These are phyloP conservation scores for Siphamia tubifer DNA, from an alignment of 2,113 vertebrate genomes.

Conservation along the genomic window DNA sequence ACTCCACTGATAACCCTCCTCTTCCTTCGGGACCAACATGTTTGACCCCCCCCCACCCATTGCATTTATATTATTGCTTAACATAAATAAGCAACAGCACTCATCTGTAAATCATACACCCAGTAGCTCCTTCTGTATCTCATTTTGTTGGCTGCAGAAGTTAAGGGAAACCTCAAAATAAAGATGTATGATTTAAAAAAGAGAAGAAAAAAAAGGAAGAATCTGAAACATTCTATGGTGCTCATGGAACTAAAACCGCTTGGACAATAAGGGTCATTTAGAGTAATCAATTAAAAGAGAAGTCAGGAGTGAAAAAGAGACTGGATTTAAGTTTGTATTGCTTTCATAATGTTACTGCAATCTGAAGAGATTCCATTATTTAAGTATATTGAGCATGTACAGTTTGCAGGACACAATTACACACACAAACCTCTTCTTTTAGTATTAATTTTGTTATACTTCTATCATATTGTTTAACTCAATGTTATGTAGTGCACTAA, in stretches of 20 bases:
- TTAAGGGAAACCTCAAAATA: background rate
- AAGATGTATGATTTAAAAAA: conserved; percentile 10
- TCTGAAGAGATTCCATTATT: conserved; percentile 65
- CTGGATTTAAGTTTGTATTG: conserved; percentile 48
- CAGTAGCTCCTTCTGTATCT: conserved; percentile 38
- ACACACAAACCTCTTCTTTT: conserved; percentile 59
- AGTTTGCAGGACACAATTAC: conserved; percentile 61
- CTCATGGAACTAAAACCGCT: conserved; percentile 43
- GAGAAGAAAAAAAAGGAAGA: conserved; percentile 38
- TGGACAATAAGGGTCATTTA: conserved; percentile 61
- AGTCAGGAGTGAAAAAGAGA: conserved; percentile 46
- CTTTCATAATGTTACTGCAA: conserved; percentile 50
- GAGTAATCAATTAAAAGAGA: conserved; percentile 41
- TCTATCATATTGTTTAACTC: conserved; percentile 63
- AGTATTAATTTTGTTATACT: conserved; percentile 57
- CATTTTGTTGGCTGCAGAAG: conserved; percentile 30
- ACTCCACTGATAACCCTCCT: conserved; percentile 60
- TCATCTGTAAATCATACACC: conserved; percentile 8
- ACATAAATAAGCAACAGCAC: conserved; percentile 15
- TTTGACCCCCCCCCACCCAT: conserved; percentile 26
- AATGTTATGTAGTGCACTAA: conserved; percentile 74
- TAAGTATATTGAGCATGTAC: conserved; percentile 67
- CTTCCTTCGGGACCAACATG: conserved; percentile 54
- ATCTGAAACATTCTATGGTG: conserved; percentile 44
- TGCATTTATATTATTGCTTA: background rate